These are phyloP conservation scores for Spheniscus humboldti DNA, from an alignment of 2,797 vertebrate species.

Conservation along the genomic window DNA sequence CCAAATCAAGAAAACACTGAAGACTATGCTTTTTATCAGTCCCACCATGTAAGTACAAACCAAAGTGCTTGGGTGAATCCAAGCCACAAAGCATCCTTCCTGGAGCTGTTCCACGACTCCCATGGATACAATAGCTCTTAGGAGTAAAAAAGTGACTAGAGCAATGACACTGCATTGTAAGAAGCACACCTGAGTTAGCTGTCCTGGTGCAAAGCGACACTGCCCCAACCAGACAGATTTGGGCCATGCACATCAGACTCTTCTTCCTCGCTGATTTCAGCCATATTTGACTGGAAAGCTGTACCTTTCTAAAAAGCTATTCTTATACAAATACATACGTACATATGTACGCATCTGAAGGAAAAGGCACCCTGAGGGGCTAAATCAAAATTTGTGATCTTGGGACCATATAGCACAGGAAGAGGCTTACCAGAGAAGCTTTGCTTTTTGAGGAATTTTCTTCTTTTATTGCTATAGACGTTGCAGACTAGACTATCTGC, in stretches of 20 bases:
- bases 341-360: not conserved
- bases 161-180: not conserved
- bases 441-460: not conserved
- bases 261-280: not conserved
- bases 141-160: not conserved
- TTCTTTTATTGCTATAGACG: not conserved
- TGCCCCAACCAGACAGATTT: not conserved
- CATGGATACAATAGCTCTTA: not conserved
- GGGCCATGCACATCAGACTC: not conserved
- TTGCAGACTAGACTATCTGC: not conserved
- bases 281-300: not conserved
- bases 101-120: not conserved
- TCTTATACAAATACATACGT: accelerated
- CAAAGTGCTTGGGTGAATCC: not conserved
- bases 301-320: not conserved
- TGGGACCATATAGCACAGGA: not conserved
- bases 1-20: not conserved
- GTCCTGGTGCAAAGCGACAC: not conserved
- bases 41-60: not conserved
- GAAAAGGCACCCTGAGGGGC: not conserved
- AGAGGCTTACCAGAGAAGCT: not conserved
- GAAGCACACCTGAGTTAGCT: not conserved
- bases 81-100: not conserved
- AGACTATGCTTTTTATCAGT: not conserved
- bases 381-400: not conserved